phyloP scores from a whole-genome alignment of 2,113 vertebrate genomes.

The Naja naja region DNA sequence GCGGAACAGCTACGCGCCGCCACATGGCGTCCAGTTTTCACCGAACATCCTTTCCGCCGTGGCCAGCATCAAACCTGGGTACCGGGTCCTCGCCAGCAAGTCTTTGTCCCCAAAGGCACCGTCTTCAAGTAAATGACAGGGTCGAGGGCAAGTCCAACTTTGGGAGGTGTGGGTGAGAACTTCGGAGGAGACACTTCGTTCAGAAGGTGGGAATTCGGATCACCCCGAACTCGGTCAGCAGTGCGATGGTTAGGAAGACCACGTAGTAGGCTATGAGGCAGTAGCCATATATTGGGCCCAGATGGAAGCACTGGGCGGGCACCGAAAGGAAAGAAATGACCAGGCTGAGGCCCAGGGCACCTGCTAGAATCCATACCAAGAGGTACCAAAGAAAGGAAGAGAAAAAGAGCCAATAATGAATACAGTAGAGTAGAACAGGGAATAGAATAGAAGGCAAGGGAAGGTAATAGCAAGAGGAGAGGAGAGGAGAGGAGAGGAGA shows the following conservation, averaged over 20 bases:
- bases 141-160: too few relatives aligned
- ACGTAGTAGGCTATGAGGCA: conserved; percentile 85
- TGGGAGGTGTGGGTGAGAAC: too few relatives aligned
- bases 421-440: accelerated
- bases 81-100: neutral
- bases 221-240: conserved; percentile 87
- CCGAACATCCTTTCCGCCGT: neutral
- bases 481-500: too few relatives aligned
- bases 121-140: neutral
- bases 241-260: conserved; percentile 80
- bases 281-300: conserved; percentile 74
- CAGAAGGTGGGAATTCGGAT: conserved; percentile 58
- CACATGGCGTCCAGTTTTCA: too few relatives aligned
- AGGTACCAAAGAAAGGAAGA: conserved; percentile 47
- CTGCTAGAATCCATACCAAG: conserved; percentile 87
- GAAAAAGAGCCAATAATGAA: neutral
- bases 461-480: too few relatives aligned
- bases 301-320: conserved; percentile 82
- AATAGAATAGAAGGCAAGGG: too few relatives aligned
- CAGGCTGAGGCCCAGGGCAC: conserved; percentile 86
- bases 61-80: neutral
- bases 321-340: conserved; percentile 84
- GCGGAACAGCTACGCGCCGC: too few relatives aligned
- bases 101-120: neutral
- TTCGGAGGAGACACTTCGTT: neutral